A percentile compares a stretch with the other conserved stretches of the same genome.
Conservation (phyloP, 2,888 invertebrate species). For the Morinoia aosen region DNA sequence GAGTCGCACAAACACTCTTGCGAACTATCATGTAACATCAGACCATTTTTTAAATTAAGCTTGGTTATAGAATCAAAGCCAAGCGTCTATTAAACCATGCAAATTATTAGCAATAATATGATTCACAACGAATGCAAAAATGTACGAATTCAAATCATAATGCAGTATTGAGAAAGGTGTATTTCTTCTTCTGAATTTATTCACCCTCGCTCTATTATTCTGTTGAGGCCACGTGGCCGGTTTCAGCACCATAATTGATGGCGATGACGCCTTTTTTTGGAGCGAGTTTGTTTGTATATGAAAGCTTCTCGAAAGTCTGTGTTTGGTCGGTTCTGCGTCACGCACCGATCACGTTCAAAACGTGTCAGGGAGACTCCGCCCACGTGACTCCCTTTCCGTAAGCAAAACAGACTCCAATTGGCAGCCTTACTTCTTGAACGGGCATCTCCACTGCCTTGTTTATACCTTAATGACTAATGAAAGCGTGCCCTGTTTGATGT, state of each 20-base stretch:
- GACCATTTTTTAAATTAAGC: too few species aligned
- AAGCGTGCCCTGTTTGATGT: constrained; percentile 2
- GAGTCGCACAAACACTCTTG: too few species aligned
- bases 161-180: not conserved
- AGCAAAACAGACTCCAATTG: constrained; percentile 37
- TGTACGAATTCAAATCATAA: not conserved
- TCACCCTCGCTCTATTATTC: not conserved
- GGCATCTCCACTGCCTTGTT: not conserved
- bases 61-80: too few species aligned
- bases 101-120: too few species aligned
- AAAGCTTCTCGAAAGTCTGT: not conserved
- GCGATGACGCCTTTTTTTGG: constrained; percentile 8
- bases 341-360: constrained; percentile 43
- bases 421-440: not conserved
- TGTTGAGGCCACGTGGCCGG: not conserved
- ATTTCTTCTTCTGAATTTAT: not conserved
- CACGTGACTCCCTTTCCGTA: constrained; percentile 32
- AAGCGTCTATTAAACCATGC: too few species aligned
- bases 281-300: not conserved
- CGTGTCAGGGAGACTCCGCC: constrained; percentile 41
- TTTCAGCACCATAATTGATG: not conserved
- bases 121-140: not conserved
- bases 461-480: constrained; percentile 14
- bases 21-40: too few species aligned
- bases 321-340: constrained; percentile 47